Conservation (phyloP, 1,140 invertebrate genomes). For the Ectropis grisescens region DNA sequence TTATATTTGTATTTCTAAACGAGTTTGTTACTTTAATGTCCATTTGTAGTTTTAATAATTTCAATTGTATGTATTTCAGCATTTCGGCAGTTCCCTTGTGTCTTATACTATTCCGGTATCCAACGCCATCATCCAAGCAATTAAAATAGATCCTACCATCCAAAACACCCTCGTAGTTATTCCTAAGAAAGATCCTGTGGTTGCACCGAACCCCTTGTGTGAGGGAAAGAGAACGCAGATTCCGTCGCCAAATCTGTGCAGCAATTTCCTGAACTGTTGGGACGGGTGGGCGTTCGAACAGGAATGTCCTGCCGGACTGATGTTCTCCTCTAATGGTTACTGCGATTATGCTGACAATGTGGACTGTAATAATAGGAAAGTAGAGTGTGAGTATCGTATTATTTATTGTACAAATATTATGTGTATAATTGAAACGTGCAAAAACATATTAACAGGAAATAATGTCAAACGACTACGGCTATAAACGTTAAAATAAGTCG, state of each 20-base stretch:
- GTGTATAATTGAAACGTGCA: no score
- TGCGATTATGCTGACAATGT: constrained; percentile 77
- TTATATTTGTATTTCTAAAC: no score
- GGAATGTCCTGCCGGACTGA: constrained; percentile 72
- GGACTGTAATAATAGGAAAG: constrained; percentile 70
- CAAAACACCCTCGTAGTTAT: constrained; percentile 41
- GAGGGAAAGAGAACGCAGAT: constrained; percentile 71
- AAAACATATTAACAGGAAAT: no score
- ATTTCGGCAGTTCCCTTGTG: constrained; percentile 21
- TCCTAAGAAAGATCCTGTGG: constrained; percentile 26
- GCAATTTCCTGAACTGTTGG: constrained; percentile 79
- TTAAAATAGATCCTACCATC: constrained; percentile 37
- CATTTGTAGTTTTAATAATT: no score
- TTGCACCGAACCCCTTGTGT: constrained; percentile 36
- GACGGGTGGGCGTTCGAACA: constrained; percentile 76
- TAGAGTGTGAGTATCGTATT: constrained; percentile 29
- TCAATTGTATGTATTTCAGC: no score
- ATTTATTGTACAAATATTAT: no score
- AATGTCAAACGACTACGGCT: no score
- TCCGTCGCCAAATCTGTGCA: constrained; percentile 72
- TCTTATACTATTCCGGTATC: constrained; percentile 53
- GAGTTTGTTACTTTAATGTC: no score
- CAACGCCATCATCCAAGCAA: constrained; percentile 40
- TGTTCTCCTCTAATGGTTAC: constrained; percentile 73
- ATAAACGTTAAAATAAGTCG: no score